Evolutionary conservation across 2,888 invertebrate genomes (phyloP), one percentile per base, ranked within the genome.

Genomic region (Sinhomidia bicolor): DNA sequence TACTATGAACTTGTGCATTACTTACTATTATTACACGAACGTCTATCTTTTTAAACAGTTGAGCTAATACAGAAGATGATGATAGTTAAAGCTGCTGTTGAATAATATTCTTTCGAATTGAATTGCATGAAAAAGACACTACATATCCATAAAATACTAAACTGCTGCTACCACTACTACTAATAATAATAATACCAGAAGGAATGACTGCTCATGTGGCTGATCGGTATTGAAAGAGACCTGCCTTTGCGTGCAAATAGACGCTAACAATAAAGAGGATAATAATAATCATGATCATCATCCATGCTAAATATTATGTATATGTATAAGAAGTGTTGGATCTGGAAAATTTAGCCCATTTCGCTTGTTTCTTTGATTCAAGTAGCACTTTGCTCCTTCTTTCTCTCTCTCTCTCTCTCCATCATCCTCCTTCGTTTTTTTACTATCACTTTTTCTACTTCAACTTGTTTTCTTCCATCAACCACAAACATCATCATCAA

Each of bases 181-280:
- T 62, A 44, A 41, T 74, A 20, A 17, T 44, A 17, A 14, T 17
- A 74, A 44, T 44, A 10, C 17, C 17, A 47, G 29, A 54, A 57
- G 51, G 12, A 80, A 65, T 23, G 41, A 44, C 65, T 82, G 5
- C 54, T 83, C 76, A 60, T 76, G 76, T 74, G 54, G 12, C 71
- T 83, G 81, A 81, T 81, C 81, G 29, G 81, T 71, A 47, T 71
- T 83, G n/a, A 44, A n/a, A n/a, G 54, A 74, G 57, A 60, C 47
- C 65, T 71, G 83, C 41, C 54, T 68, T 86, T 86, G 89, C 89
- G 86, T 86, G 89, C 36, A 83, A 78, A 60, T 68, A 83, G 80
- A 83, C 81, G 54, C 83, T 86, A 89, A 89, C 89, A 82, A 89
- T 89, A 86, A 86, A 83, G 79, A 79, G 86, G 71, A 79, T 85